Conservation (phyloP, 2,797 vertebrate genomes). For the Discoglossus pictus region DNA sequence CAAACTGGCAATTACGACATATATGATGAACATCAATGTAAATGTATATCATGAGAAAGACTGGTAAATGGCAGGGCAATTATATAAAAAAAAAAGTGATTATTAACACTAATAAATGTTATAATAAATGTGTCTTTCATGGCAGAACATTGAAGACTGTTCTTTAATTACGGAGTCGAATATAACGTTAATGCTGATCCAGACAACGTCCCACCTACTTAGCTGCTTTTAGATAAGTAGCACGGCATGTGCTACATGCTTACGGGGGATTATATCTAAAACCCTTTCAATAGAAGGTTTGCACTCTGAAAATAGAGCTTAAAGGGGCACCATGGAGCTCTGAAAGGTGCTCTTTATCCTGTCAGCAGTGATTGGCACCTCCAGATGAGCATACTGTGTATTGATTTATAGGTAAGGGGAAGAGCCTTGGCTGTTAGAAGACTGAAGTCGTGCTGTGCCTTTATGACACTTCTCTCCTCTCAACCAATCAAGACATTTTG, state of each 20-base stretch:
- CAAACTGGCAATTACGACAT: no score
- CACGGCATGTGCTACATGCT: constrained; percentile 1
- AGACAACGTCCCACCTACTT: background rate
- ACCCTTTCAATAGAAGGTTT: constrained; percentile 13
- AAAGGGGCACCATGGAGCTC: constrained; percentile 13
- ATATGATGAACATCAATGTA: no score
- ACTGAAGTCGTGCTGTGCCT: constrained; percentile 13
- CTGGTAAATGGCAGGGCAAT: no score
- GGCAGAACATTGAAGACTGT: no score
- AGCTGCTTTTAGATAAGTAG: constrained; percentile 11
- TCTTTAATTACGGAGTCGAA: constrained; percentile 2
- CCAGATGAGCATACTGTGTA: constrained; percentile 13
- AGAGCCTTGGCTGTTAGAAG: constrained; percentile 4
- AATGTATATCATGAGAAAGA: no score
- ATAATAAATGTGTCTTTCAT: no score
- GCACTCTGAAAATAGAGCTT: constrained; percentile 16
- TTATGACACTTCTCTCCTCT: constrained; percentile 7
- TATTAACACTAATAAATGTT: no score
- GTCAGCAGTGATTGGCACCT: constrained; percentile 14
- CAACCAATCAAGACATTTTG: background rate
- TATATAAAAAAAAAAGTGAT: no score
- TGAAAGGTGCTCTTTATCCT: constrained; percentile 16
- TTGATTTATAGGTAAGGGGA: constrained; percentile 16
- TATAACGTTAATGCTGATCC: background rate
- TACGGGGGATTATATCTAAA: constrained; percentile 5